Conservation (phyloP, 2,113 vertebrate genomes). For the Cephalopterus ornatus region DNA sequence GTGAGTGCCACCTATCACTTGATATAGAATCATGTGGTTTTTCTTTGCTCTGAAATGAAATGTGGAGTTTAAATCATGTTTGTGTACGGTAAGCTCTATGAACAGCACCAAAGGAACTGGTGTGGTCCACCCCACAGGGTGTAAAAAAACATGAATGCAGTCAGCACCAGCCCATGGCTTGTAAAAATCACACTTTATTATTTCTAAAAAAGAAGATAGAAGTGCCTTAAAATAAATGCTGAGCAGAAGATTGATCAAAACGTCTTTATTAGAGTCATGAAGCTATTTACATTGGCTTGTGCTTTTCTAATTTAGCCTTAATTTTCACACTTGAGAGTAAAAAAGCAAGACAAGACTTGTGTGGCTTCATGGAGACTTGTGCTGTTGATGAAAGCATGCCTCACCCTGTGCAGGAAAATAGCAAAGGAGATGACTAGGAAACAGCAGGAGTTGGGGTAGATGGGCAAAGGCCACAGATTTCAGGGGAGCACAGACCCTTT, state of each 20-base stretch:
- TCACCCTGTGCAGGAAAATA: neutral
- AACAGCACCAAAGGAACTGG: neutral
- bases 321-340: constrained; percentile 7
- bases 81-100: neutral
- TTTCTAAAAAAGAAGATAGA: neutral
- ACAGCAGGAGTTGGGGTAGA: neutral
- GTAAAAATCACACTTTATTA: neutral
- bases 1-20: neutral
- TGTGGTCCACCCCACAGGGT: neutral
- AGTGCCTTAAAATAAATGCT: neutral
- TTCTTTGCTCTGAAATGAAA: neutral
- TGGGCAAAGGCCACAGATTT: neutral
- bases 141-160: neutral
- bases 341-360: neutral
- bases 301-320: constrained; percentile 14
- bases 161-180: neutral
- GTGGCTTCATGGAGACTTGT: neutral
- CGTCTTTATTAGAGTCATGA: neutral
- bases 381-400: neutral
- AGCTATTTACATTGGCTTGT: neutral
- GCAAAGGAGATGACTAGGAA: neutral
- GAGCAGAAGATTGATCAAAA: neutral
- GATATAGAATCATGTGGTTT: neutral
- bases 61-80: neutral
- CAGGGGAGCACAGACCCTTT: neutral